A percentile compares a stretch with the other conserved stretches of the same genome.
Conservation (phyloP, 1,140 invertebrate species). For the Bombus confusus region DNA sequence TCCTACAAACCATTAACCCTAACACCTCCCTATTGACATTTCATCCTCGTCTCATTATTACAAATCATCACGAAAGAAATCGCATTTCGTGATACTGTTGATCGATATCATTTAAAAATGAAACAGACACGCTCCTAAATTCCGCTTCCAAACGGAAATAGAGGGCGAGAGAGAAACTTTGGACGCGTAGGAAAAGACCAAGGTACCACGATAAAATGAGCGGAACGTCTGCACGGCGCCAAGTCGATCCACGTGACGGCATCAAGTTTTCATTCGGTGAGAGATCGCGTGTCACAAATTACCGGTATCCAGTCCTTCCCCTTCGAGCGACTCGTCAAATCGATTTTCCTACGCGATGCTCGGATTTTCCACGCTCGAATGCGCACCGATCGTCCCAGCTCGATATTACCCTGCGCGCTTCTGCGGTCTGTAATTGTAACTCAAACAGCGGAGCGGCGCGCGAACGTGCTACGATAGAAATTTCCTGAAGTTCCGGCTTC, state of each 20-base stretch:
- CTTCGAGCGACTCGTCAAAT: constrained; percentile 64
- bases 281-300: constrained; percentile 81
- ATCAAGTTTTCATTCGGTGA: constrained; percentile 76
- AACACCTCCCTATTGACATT: background rate
- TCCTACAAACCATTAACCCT: background rate
- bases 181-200: constrained; percentile 25
- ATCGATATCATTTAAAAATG: constrained; percentile 39
- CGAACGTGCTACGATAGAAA: constrained; percentile 7
- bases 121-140: constrained; percentile 7
- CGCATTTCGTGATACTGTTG: background rate
- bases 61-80: background rate
- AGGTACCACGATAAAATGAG: constrained; percentile 58
- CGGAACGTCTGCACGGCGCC: constrained; percentile 62
- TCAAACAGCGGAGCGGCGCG: constrained; percentile 35
- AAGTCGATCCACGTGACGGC: constrained; percentile 70
- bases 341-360: constrained; percentile 75
- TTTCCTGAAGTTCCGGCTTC: constrained; percentile 28
- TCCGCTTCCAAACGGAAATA: background rate
- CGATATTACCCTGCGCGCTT: constrained; percentile 18
- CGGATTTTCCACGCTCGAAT: constrained; percentile 51
- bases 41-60: background rate
- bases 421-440: constrained; percentile 50
- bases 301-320: constrained; percentile 69
- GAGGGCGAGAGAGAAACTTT: too few relatives aligned
- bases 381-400: background rate